These are phyloP conservation scores for Ctena decussata DNA, from an alignment of 2,888 invertebrate species.

Conservation along the genomic window DNA sequence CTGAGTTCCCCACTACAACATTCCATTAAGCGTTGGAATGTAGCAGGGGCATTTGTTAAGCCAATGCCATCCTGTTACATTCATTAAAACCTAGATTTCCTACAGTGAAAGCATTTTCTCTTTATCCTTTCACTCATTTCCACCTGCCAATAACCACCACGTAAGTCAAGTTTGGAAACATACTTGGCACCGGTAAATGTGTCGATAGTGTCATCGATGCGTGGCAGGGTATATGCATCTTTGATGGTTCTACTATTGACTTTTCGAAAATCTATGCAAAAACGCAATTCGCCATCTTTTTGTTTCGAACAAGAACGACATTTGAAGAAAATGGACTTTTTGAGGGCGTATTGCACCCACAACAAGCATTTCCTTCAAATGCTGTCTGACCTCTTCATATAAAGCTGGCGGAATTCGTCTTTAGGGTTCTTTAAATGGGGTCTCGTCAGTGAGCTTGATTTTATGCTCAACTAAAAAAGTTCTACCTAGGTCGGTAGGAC, in stretches of 20 bases:
- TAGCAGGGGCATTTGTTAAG: neutral
- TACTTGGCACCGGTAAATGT: neutral
- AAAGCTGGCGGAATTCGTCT: neutral
- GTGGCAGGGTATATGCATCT: neutral
- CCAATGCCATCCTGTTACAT: neutral
- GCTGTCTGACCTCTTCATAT: neutral
- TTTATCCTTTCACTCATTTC: neutral
- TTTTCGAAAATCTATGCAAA: neutral
- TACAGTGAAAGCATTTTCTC: neutral
- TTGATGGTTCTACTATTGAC: neutral
- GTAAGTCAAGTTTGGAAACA: neutral
- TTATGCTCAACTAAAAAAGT: neutral
- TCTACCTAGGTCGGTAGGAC: neutral
- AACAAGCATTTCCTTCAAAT: neutral
- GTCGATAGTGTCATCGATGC: neutral
- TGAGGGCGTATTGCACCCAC: neutral
- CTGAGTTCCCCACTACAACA: neutral
- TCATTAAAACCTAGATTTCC: neutral
- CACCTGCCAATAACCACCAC: neutral
- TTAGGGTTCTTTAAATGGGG: neutral
- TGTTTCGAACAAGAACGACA: neutral
- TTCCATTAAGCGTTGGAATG: no score
- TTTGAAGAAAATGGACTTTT: conserved; percentile 6
- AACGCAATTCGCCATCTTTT: neutral
- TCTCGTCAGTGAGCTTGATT: neutral